Conservation (phyloP, 1,140 invertebrate species). For the Lepidurus arcticus region DNA sequence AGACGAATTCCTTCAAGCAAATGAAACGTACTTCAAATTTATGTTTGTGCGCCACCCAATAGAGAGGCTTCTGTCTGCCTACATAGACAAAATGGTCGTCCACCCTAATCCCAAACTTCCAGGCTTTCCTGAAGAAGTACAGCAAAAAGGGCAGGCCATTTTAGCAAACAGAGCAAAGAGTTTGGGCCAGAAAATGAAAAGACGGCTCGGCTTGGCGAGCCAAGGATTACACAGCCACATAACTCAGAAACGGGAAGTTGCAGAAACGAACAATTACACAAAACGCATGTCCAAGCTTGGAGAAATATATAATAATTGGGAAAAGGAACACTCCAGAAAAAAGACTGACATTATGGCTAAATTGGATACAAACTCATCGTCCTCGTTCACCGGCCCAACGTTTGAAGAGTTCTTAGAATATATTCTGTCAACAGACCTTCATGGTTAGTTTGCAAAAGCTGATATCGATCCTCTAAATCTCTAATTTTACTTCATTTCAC, state of each 20-base stretch:
- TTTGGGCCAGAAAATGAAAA: neutral
- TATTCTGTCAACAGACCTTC: constrained; percentile 37
- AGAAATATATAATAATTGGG: neutral
- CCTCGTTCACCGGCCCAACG: constrained; percentile 31
- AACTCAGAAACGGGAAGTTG: neutral
- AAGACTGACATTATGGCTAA: neutral
- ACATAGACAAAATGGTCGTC: constrained; percentile 40
- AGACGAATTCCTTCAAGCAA: constrained; percentile 38
- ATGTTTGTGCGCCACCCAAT: constrained; percentile 44
- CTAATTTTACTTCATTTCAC: neutral
- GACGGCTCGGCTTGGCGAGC: no score
- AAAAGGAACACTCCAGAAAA: neutral
- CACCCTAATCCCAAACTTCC: constrained; percentile 1
- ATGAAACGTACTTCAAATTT: constrained; percentile 41
- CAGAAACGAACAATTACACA: neutral
- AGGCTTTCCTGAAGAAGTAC: constrained; percentile 27
- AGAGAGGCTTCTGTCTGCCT: constrained; percentile 42
- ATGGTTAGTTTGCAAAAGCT: constrained; percentile 28
- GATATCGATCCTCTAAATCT: neutral
- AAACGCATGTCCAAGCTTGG: neutral
- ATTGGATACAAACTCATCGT: no score
- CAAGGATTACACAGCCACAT: no score
- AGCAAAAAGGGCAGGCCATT: constrained; percentile 34
- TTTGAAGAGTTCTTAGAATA: constrained; percentile 42
- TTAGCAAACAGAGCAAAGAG: constrained; percentile 29